Conservation (phyloP, 2,888 invertebrate genomes). For the Dasypogon diadema region DNA sequence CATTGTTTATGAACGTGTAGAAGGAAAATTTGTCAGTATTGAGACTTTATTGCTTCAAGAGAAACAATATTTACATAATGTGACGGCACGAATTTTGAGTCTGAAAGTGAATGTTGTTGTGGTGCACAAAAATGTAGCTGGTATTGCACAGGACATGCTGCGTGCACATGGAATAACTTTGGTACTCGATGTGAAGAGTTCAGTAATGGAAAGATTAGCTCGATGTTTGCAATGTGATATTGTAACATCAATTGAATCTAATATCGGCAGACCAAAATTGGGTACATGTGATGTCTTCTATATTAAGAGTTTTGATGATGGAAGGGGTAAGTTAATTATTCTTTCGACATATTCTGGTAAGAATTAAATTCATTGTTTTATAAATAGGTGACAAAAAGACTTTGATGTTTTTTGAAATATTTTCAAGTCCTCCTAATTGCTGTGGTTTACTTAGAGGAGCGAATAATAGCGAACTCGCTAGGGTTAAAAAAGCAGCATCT, state of each 20-base stretch:
- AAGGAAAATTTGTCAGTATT: slow-evolving; percentile 91
- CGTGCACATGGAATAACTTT: slow-evolving; percentile 85
- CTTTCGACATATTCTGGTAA: neutral
- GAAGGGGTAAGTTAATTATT: slow-evolving; percentile 68
- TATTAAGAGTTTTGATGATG: slow-evolving; percentile 72
- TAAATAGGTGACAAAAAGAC: slow-evolving; percentile 79
- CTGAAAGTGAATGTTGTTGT: slow-evolving; percentile 89
- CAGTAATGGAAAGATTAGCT: slow-evolving; percentile 83
- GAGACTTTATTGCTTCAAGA: slow-evolving; percentile 96
- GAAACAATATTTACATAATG: slow-evolving; percentile 85
- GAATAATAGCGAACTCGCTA: slow-evolving; percentile 77
- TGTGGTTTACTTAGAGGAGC: slow-evolving; percentile 92
- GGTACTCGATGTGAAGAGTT: slow-evolving; percentile 85
- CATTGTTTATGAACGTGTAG: slow-evolving; percentile 94
- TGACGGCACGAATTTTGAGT: slow-evolving; percentile 86
- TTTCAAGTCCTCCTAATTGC: slow-evolving; percentile 85
- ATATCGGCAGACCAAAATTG: slow-evolving; percentile 82
- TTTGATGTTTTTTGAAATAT: slow-evolving; percentile 93
- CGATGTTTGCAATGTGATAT: slow-evolving; percentile 87
- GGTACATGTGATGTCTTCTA: slow-evolving; percentile 89
- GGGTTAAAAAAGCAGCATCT: slow-evolving; percentile 85
- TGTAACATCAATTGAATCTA: slow-evolving; percentile 88
- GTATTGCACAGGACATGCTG: slow-evolving; percentile 88
- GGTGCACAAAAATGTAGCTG: slow-evolving; percentile 89
- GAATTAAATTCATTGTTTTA: slow-evolving; percentile 14